phyloP scores from a whole-genome alignment of 2,888 invertebrate species.

The Tetropium fuscum region DNA sequence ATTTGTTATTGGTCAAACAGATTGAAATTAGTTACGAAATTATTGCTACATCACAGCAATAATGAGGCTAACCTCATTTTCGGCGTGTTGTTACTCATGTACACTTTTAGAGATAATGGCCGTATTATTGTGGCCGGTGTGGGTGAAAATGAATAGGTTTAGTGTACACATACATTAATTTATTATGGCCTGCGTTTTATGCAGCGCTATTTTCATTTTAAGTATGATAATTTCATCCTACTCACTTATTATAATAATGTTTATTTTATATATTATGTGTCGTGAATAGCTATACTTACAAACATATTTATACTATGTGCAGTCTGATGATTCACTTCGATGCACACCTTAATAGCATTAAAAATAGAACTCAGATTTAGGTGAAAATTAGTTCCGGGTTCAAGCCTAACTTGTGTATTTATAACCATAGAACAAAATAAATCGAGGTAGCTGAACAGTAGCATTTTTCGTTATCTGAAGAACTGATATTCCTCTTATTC shows the following conservation, averaged over 20 bases:
- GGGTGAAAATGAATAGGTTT: slow-evolving; percentile 40
- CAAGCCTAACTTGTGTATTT: background rate
- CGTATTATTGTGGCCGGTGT: slow-evolving; percentile 36
- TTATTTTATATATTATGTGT: slow-evolving; percentile 37
- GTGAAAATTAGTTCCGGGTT: background rate
- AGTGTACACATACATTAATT: slow-evolving; percentile 40
- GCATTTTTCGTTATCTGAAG: no score
- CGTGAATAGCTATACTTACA: slow-evolving; percentile 33
- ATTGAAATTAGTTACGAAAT: background rate
- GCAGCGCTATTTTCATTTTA: slow-evolving; percentile 38
- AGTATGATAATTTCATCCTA: slow-evolving; percentile 40
- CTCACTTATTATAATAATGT: slow-evolving; percentile 42
- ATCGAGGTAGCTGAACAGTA: no score
- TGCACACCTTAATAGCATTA: slow-evolving; percentile 1
- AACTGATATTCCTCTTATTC: no score
- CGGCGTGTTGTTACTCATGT: slow-evolving; percentile 17
- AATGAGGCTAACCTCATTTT: slow-evolving; percentile 20
- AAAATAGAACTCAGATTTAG: no score
- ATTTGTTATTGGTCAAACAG: no score
- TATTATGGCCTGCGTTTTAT: slow-evolving; percentile 38
- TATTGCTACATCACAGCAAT: background rate
- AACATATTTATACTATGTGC: slow-evolving; percentile 24
- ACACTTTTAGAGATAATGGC: slow-evolving; percentile 35
- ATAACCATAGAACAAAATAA: background rate
- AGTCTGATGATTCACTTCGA: slow-evolving; percentile 1